Base-by-base conservation (phyloP, 2,888 invertebrate genomes). In the Cephus pygmeus region DNA sequence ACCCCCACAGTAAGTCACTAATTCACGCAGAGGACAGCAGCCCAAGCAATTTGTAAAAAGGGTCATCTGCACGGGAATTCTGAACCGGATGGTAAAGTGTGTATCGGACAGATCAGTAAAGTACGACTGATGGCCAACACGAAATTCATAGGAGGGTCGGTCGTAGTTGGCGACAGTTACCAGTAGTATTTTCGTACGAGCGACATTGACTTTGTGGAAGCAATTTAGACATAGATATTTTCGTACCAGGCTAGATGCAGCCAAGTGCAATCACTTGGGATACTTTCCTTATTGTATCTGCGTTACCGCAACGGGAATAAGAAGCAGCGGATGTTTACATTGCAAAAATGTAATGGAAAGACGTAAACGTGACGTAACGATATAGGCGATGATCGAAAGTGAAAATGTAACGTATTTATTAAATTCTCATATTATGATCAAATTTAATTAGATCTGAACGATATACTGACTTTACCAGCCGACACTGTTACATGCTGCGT, bases 151-250 rank as follows among this genome's bases (percentile, higher is more conserved):
- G 36, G 34, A n/a, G 71, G 68, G 69, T 69, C 69, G 75, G 34
- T 73, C 75, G 78, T 75, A 71, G 71, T 31, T 71, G 71, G 77
- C 56, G 56, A 56, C 56, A 56, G 30, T 71, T 83, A 86, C 87
- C 87, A 88, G 84, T 79, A 86, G 86, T 88, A 88, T 88, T 88
- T 88, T 86, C 85, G 84, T 75, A 83, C 79, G 34, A 69, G 78
- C 82, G 87, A 87, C 87, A 87, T 88, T 88, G 88, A 87, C 86
- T 86, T 86, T 86, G 81, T 76, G 81, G 77, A 33, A 23, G 71
- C 71, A 33, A 71, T 12, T 33, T 23, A 11, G 31, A 31, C 71
- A 31, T 71, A 12, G 34, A 71, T 34, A 34, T 34, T 31, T 71
- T 31, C 3, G 71, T 34, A 71, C 71, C 31, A 31, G 71, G 71